Conservation (phyloP, 1,140 invertebrate genomes). For the roundworm (Caenorhabditis elegans) region WBcel235 BX284602.5:9746001-9746500, state of each 20-base stretch:
- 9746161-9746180: background rate
- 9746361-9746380: background rate
- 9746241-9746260: background rate
- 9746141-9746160: background rate
- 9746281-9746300: background rate
- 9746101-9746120: no score
- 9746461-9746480: no score
- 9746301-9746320: background rate
- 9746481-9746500: no score
- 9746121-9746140: no score
- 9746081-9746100: no score
- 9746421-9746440: no score
- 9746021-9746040: background rate
- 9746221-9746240: slow-evolving; percentile 10
- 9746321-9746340: slow-evolving; percentile 9
- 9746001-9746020: slow-evolving; percentile 29
- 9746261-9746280: background rate
- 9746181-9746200: background rate
- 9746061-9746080: background rate
- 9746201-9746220: background rate
- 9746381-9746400: no score
- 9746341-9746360: background rate
- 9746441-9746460: no score
- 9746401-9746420: no score
- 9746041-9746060: slow-evolving; percentile 4